phyloP scores from a whole-genome alignment of 2,888 invertebrate genomes.

The Tenthredo livida region DNA sequence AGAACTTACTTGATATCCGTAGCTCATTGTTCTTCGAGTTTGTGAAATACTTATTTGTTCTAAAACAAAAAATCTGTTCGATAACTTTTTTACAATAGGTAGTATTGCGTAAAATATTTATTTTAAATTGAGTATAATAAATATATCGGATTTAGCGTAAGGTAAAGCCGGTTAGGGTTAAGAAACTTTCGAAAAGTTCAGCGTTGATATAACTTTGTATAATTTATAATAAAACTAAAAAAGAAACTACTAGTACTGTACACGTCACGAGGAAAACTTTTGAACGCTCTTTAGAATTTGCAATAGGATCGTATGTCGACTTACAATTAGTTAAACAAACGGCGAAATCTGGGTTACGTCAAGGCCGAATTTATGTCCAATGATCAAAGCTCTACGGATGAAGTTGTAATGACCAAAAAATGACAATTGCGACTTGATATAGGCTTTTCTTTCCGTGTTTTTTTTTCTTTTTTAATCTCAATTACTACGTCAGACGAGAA shows the following conservation, averaged over 20 bases:
- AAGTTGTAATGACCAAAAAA: not conserved
- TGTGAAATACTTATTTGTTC: not conserved
- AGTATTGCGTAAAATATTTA: not conserved
- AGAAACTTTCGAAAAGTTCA: not conserved
- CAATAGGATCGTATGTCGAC: not conserved
- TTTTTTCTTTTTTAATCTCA: not conserved
- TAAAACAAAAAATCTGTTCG: not conserved
- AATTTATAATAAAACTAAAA: not conserved
- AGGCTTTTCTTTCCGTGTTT: not conserved
- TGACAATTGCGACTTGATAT: not conserved
- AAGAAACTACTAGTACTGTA: not conserved
- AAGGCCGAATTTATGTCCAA: not conserved
- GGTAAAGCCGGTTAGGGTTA: not conserved
- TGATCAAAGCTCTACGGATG: not conserved
- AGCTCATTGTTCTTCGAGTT: conserved; percentile 17
- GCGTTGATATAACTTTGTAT: not conserved
- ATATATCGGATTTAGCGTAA: no score
- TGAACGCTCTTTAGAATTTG: not conserved
- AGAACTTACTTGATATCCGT: conserved; percentile 36
- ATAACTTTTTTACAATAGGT: not conserved
- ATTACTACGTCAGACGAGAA: not conserved
- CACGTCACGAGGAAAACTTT: not conserved
- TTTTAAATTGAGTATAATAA: no score
- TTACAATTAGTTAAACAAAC: not conserved
- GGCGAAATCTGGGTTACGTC: not conserved